Evolutionary conservation across 2,113 vertebrate genomes (phyloP).

Genomic region (Falco punctatus): DNA sequence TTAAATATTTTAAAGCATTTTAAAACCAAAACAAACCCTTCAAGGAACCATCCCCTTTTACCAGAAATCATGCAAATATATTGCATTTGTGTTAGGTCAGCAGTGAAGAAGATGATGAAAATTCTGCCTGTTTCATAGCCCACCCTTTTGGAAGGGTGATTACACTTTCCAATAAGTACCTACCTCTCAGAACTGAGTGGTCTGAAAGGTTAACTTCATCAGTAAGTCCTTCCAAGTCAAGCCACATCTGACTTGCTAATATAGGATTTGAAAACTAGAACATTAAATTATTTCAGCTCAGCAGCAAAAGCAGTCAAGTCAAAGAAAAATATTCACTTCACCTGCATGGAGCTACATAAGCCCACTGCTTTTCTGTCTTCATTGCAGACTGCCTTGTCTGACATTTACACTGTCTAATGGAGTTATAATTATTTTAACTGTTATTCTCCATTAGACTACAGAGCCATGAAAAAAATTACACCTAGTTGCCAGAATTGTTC

Average conservation of each 20-base stretch:
- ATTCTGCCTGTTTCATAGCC: background rate
- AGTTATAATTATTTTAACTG: background rate
- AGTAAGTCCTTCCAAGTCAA: background rate
- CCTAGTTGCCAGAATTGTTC: background rate
- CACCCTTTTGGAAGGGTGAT: background rate
- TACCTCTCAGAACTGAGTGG: background rate
- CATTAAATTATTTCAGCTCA: background rate
- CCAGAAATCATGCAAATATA: background rate
- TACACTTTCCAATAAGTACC: background rate
- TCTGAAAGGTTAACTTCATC: background rate
- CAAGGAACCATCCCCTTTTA: background rate
- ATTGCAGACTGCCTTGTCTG: background rate
- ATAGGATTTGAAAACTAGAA: background rate
- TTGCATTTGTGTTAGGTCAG: background rate
- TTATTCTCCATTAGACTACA: background rate
- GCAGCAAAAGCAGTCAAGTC: background rate
- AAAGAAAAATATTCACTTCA: background rate
- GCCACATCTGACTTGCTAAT: background rate
- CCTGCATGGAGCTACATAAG: background rate
- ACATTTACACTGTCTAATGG: background rate
- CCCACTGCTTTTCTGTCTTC: background rate
- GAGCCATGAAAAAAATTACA: background rate
- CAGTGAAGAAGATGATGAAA: background rate
- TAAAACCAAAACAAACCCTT: background rate
- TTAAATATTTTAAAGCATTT: background rate